These are phyloP conservation scores for Molossus molossus DNA, from an alignment of 2,797 vertebrate species.

Conservation along the genomic window DNA sequence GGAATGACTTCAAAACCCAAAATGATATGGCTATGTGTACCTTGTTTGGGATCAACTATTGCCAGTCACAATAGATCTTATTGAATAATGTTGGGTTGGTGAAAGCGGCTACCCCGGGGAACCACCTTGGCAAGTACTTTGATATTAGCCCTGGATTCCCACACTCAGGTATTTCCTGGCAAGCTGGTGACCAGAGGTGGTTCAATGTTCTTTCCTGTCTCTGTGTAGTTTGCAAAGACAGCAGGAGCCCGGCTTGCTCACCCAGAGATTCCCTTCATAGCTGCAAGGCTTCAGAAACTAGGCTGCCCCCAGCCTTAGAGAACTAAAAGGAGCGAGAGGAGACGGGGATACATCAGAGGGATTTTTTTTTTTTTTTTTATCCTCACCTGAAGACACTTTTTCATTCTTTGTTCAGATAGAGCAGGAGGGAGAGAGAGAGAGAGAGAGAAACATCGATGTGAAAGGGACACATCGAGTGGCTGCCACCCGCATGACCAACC, in stretches of 20 bases:
- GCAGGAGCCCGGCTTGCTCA: background rate
- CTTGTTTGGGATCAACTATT: constrained; percentile 2
- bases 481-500: no score
- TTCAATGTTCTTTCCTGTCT: background rate
- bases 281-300: background rate
- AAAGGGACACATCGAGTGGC: no score
- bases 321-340: background rate
- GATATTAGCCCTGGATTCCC: background rate
- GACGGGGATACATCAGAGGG: background rate
- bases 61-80: constrained; percentile 32
- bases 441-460: no score
- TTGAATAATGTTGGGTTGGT: constrained; percentile 26
- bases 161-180: constrained; percentile 28
- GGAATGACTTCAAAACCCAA: constrained; percentile 43
- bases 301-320: background rate
- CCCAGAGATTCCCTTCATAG: background rate
- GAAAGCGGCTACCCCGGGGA: background rate
- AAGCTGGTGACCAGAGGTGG: background rate
- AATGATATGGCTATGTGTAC: background rate
- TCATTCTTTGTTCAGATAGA: no score
- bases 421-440: no score
- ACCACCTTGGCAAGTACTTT: constrained; percentile 14
- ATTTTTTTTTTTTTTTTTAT: background rate
- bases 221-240: background rate
- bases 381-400: no score